Evolutionary conservation across 2,888 invertebrate species (phyloP), one percentile per base, ranked within the genome.

Genomic region (Andrena praecox): DNA sequence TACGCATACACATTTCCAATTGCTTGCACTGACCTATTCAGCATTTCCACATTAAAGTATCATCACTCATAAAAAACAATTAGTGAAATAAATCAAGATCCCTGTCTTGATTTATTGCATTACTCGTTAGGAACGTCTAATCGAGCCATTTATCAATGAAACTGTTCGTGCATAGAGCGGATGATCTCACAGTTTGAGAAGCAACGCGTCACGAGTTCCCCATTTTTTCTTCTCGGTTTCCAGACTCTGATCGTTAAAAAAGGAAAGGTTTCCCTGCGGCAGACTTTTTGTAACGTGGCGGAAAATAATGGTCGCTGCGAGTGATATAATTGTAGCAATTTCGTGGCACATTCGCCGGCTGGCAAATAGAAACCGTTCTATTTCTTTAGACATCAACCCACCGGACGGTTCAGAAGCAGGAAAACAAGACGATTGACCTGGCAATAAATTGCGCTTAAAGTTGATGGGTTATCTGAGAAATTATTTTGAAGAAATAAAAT

Each of bases 261-360:
- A 70, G 74, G 81, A 80, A 82, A 82, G 80, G 74, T 66, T 69
- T 66, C 67, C 20, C 48, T 24, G 52, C 1, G 48, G n/a, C 66
- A 33, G 12, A 50, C 24, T 66, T 67, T 79, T 74, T 67, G 8
- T 16, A 10, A 24, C 56, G 12, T n/a, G 10, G 16, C 31, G 27
- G 70, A 50, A 66, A 67, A 70, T 66, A 80, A 70, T 52, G 69
- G 62, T 48, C 71, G n/a, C 70, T 3, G 66, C 24, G 59, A 54
- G 31, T 67, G 73, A 72, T 81, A 66, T 81, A 81, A 81, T 81
- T 74, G 60, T 70, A 52, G 80, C 69, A 60, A 69, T 81, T 74
- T 60, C 60, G 66, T 8, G 66, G 68, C 29, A 42, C 80, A 27
- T 79, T 73, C 80, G 10, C 77, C 0, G 42, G 29, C n/a, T 20